A percentile compares a stretch with the other conserved stretches of the same genome.
These are phyloP conservation scores for Drosophila malerkotliana DNA, from an alignment of 1,140 invertebrate species.

Conservation along the genomic window DNA sequence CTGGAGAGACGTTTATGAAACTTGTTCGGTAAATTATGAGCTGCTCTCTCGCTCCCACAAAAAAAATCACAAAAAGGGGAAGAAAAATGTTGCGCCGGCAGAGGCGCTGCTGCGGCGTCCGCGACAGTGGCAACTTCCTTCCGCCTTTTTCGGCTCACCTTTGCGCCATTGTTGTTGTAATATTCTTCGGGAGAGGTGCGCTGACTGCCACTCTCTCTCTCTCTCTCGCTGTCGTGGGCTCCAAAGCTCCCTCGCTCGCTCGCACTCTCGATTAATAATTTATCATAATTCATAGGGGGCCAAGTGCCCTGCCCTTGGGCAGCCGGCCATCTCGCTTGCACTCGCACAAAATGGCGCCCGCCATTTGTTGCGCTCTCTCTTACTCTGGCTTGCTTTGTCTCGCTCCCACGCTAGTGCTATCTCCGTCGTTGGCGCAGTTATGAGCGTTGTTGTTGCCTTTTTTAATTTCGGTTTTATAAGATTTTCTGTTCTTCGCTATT, in stretches of 20 bases:
- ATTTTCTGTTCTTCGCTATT: conserved; percentile 78
- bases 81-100: conserved; percentile 5
- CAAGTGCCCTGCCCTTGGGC: conserved; percentile 57
- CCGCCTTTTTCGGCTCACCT: conserved; percentile 71
- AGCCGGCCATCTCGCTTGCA: conserved; percentile 57
- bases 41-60: conserved; percentile 31
- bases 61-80: conserved; percentile 1
- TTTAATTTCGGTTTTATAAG: conserved; percentile 81
- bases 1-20: conserved; percentile 74
- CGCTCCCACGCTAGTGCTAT: neutral
- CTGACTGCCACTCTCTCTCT: conserved; percentile 36
- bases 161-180: conserved; percentile 58
- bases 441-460: conserved; percentile 71
- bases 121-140: conserved; percentile 60
- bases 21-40: conserved; percentile 82
- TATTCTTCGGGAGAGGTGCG: conserved; percentile 26
- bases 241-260: conserved; percentile 23
- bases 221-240: conserved; percentile 20
- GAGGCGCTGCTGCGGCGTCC: conserved; percentile 13
- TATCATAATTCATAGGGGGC: conserved; percentile 83
- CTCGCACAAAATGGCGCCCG: conserved; percentile 36
- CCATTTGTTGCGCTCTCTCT: conserved; percentile 45
- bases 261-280: conserved; percentile 75
- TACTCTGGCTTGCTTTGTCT: conserved; percentile 13
- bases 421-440: conserved; percentile 59